Percentiles rank a stretch among this genome's conserved stretches.
These are phyloP conservation scores for Tricholauxania praeusta DNA, from an alignment of 2,888 invertebrate species.

Conservation along the genomic window DNA sequence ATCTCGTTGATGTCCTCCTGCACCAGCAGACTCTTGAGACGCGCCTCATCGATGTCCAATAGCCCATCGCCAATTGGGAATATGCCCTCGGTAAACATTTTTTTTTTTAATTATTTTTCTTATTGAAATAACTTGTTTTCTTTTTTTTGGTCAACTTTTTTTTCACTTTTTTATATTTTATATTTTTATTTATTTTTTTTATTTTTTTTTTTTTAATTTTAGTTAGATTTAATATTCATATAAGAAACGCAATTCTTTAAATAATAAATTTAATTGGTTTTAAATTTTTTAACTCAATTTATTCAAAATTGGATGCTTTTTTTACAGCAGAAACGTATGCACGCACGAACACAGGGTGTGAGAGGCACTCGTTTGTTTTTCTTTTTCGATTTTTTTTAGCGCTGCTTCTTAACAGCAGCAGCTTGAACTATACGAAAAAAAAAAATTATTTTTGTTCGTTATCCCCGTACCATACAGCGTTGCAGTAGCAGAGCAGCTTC, in stretches of 20 bases:
- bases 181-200: slow-evolving; percentile 9
- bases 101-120: slow-evolving; percentile 45
- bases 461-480: too few relatives aligned
- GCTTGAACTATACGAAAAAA: neutral
- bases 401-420: neutral
- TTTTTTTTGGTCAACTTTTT: slow-evolving; percentile 29
- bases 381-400: too few relatives aligned
- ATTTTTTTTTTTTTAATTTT: neutral
- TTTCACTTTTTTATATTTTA: slow-evolving; percentile 4
- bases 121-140: slow-evolving; percentile 20
- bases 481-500: neutral
- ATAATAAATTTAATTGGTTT: too few relatives aligned
- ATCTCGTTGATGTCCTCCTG: slow-evolving; percentile 81
- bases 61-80: slow-evolving; percentile 75
- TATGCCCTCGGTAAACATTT: slow-evolving; percentile 67
- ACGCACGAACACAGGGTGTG: too few relatives aligned
- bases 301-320: too few relatives aligned
- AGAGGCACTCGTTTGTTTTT: too few relatives aligned
- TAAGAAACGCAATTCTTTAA: neutral
- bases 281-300: too few relatives aligned
- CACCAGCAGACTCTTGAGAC: slow-evolving; percentile 77
- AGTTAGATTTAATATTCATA: neutral
- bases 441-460: too few relatives aligned
- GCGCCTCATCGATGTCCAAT: slow-evolving; percentile 78
- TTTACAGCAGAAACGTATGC: too few relatives aligned